phyloP scores from a whole-genome alignment of 30 jellyfish, hydroid and myxozoan genomes.

The Cassiopea xamachana region DNA sequence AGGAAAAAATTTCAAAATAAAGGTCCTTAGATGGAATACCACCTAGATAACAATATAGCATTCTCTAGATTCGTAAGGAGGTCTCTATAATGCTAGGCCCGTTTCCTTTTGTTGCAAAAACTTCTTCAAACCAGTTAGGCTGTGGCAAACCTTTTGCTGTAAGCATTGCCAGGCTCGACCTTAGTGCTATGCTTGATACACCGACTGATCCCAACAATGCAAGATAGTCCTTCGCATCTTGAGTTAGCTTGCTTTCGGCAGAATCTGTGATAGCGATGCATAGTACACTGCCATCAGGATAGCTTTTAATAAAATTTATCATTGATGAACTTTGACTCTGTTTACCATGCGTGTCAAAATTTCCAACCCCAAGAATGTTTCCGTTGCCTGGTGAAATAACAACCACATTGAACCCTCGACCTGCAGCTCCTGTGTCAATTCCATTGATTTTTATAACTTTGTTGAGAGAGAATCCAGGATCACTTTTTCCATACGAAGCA shows the following conservation, averaged over 20 bases:
- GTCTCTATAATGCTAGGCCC: conserved; percentile 6
- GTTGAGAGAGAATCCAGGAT: background rate
- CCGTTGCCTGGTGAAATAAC: conserved; percentile 11
- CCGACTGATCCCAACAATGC: background rate
- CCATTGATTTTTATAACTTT: background rate
- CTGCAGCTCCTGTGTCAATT: background rate
- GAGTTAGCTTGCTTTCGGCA: background rate
- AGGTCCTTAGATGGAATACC: too few species aligned
- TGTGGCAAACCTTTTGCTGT: conserved; percentile 16
- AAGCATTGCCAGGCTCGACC: background rate
- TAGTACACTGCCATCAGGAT: background rate
- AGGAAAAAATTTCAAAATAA: too few species aligned
- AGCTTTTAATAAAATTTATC: background rate
- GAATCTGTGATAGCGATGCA: background rate
- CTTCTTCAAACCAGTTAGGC: conserved; percentile 21
- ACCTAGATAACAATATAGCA: background rate
- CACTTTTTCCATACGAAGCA: background rate
- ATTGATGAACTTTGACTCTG: background rate
- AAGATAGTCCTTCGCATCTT: background rate
- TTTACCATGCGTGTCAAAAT: background rate
- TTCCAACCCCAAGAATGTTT: background rate
- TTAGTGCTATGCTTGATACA: background rate
- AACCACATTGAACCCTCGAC: conserved; percentile 23
- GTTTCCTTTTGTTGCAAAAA: background rate
- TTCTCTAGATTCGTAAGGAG: background rate